phyloP scores from a whole-genome alignment of 2,797 vertebrate species.

The Zenarchopterus dispar region DNA sequence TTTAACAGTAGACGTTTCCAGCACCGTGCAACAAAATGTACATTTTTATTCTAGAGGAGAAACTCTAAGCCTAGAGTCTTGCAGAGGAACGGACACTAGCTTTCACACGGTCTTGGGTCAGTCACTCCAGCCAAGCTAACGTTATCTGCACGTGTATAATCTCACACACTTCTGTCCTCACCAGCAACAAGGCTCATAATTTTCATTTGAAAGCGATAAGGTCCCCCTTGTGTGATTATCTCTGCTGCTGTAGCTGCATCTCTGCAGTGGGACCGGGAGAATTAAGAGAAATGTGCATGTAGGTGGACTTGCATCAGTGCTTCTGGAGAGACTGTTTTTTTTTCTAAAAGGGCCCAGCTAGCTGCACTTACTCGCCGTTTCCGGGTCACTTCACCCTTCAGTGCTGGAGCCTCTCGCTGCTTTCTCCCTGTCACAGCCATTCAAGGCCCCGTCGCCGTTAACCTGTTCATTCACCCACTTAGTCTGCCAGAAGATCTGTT shows the following conservation, averaged over 20 bases:
- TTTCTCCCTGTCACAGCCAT: constrained; percentile 76
- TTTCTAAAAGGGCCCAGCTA: constrained; percentile 50
- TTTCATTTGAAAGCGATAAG: too few relatives aligned
- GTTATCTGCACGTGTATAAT: too few relatives aligned
- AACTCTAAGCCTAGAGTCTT: too few relatives aligned
- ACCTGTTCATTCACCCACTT: constrained; percentile 79
- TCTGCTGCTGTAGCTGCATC: neutral
- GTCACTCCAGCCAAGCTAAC: too few relatives aligned
- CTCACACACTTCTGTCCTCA: neutral
- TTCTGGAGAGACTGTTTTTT: constrained; percentile 54
- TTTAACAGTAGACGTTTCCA: too few relatives aligned
- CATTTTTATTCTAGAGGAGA: too few relatives aligned
- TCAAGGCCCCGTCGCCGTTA: constrained; percentile 66
- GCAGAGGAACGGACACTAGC: too few relatives aligned
- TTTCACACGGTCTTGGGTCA: too few relatives aligned
- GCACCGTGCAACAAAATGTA: too few relatives aligned
- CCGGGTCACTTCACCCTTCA: constrained; percentile 78
- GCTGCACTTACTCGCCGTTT: constrained; percentile 73
- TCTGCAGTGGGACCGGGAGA: constrained; percentile 6
- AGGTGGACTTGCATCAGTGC: constrained; percentile 57
- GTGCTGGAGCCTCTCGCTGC: constrained; percentile 68
- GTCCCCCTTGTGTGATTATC: too few relatives aligned
- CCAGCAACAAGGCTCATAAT: too few relatives aligned
- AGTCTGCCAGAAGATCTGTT: constrained; percentile 66
- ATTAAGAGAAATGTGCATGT: constrained; percentile 48